phyloP scores from a whole-genome alignment of 2,113 vertebrate genomes.

The Martes martes region DNA sequence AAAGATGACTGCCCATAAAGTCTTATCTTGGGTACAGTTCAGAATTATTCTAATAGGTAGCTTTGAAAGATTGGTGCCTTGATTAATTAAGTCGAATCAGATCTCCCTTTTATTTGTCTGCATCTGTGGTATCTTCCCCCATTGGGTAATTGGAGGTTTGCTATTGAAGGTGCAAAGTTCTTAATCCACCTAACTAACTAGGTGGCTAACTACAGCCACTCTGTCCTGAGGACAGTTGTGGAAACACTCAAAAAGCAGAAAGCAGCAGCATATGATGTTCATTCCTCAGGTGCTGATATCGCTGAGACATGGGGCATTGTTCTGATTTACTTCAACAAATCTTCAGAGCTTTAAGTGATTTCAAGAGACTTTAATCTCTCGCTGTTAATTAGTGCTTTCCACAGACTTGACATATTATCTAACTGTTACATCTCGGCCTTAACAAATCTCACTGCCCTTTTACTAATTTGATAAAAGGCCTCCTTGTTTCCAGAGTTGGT shows the following conservation, averaged over 20 bases:
- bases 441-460: constrained; percentile 66
- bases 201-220: neutral
- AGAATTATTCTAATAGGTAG: constrained; percentile 64
- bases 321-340: constrained; percentile 77
- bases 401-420: constrained; percentile 65
- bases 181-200: neutral
- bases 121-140: constrained; percentile 61
- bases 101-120: constrained; percentile 74
- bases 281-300: constrained; percentile 69
- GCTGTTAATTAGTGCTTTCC: constrained; percentile 73
- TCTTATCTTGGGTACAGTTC: constrained; percentile 31
- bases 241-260: constrained; percentile 70
- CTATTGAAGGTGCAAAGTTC: constrained; percentile 62
- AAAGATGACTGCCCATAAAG: constrained; percentile 33
- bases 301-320: neutral
- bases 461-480: constrained; percentile 62
- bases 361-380: constrained; percentile 77
- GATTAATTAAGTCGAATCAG: constrained; percentile 74
- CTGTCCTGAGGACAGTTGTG: neutral
- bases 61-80: constrained; percentile 75
- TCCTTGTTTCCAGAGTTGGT: constrained; percentile 4
- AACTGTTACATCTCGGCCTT: constrained; percentile 71
- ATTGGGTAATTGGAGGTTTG: constrained; percentile 74
- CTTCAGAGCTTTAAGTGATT: constrained; percentile 69
- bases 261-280: constrained; percentile 52